Conservation (phyloP, 2,888 invertebrate species). For the Folsomia candida region DNA sequence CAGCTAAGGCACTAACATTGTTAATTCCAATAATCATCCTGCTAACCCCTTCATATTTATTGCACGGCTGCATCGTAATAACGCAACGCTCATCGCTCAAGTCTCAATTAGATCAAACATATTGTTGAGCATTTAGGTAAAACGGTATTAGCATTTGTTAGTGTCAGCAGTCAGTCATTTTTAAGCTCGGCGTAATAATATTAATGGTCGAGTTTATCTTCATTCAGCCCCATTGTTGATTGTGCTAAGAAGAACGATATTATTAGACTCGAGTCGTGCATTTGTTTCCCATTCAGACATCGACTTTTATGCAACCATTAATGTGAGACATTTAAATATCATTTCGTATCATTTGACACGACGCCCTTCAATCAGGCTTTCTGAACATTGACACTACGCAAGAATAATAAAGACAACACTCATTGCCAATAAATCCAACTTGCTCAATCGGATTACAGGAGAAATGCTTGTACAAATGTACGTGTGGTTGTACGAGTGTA, state of each 20-base stretch:
- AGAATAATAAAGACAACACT: slow-evolving; percentile 22
- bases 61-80: not conserved
- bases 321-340: not conserved
- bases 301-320: not conserved
- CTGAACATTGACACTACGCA: slow-evolving; percentile 10
- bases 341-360: not conserved
- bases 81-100: not conserved
- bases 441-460: too few species aligned
- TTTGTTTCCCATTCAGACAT: not conserved
- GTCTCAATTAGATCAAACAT: slow-evolving; percentile 18
- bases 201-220: not conserved
- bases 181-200: not conserved
- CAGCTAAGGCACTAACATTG: slow-evolving; percentile 14
- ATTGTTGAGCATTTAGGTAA: not conserved
- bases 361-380: not conserved
- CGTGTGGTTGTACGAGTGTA: too few species aligned
- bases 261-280: not conserved
- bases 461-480: too few species aligned
- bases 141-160: slow-evolving; percentile 4
- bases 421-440: slow-evolving; percentile 29
- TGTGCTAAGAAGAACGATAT: not conserved
- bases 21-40: not conserved
- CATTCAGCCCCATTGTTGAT: not conserved
- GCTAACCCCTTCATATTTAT: slow-evolving; percentile 9
- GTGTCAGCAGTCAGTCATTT: not conserved